Evolutionary conservation across 2,888 invertebrate genomes (phyloP).

Genomic region (Magallana nippona): DNA sequence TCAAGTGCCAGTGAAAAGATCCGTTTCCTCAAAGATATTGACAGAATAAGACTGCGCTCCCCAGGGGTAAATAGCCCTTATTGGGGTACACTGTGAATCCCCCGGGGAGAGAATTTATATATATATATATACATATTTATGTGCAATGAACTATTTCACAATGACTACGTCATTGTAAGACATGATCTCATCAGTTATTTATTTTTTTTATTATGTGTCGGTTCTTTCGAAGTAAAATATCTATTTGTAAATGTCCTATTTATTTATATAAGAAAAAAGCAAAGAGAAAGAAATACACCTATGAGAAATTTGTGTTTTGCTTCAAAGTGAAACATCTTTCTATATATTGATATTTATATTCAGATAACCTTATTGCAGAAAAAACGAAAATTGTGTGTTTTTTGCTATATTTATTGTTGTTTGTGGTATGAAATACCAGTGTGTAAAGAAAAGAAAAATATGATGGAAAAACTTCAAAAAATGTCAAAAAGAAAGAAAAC

Average conservation of each 20-base stretch:
- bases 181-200: constrained; percentile 24
- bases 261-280: constrained; percentile 16
- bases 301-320: neutral
- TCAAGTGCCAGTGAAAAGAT: neutral
- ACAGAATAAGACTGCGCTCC: neutral
- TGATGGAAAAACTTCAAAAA: neutral
- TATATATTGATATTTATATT: neutral
- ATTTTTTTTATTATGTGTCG: constrained; percentile 31
- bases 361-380: neutral
- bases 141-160: constrained; percentile 15
- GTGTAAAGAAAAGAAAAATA: neutral
- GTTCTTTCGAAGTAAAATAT: constrained; percentile 17
- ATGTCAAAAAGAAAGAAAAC: neutral
- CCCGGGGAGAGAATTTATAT: no score
- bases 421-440: constrained; percentile 27
- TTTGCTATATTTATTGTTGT: constrained; percentile 26
- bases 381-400: neutral
- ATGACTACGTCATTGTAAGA: constrained; percentile 1
- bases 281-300: constrained; percentile 1
- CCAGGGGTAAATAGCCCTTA: no score
- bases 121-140: neutral
- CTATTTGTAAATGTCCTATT: constrained; percentile 17
- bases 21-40: neutral
- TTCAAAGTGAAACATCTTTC: neutral
- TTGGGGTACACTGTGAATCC: no score